phyloP scores from a whole-genome alignment of 1,140 invertebrate species.

The Drosophila setifemur region DNA sequence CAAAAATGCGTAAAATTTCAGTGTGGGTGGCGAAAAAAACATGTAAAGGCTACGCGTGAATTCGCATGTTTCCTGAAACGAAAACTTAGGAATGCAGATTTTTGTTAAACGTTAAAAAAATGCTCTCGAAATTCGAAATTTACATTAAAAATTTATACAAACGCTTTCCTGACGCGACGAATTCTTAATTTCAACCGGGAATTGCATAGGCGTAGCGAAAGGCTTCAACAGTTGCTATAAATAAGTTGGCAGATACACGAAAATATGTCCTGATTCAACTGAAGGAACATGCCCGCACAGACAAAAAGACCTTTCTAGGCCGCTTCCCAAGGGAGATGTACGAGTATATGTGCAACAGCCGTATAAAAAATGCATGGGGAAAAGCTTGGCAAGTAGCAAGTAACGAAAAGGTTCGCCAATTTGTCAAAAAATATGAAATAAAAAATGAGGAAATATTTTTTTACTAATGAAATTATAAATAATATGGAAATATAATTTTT shows the following conservation, averaged over 20 bases:
- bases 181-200: conserved; percentile 34
- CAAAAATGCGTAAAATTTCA: neutral
- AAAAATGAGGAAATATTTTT: too few relatives aligned
- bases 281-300: neutral
- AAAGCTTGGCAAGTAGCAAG: neutral
- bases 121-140: neutral
- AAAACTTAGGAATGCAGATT: neutral
- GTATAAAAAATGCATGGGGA: neutral
- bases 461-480: too few relatives aligned
- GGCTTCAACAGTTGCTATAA: conserved; percentile 1
- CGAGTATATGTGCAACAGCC: neutral
- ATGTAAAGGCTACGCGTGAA: neutral
- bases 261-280: neutral
- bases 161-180: neutral
- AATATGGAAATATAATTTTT: too few relatives aligned
- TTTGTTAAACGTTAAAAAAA: neutral
- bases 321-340: neutral
- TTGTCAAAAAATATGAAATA: too few relatives aligned
- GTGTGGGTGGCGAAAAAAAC: too few relatives aligned
- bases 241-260: neutral
- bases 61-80: neutral
- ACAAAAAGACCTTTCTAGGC: neutral
- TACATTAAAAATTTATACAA: neutral
- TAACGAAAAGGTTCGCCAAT: too few relatives aligned
- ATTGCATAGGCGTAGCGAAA: conserved; percentile 3